A percentile compares a stretch with the other conserved stretches of the same genome.
Conservation (phyloP, 2,888 invertebrate genomes). For the Lissonota sp. region DNA sequence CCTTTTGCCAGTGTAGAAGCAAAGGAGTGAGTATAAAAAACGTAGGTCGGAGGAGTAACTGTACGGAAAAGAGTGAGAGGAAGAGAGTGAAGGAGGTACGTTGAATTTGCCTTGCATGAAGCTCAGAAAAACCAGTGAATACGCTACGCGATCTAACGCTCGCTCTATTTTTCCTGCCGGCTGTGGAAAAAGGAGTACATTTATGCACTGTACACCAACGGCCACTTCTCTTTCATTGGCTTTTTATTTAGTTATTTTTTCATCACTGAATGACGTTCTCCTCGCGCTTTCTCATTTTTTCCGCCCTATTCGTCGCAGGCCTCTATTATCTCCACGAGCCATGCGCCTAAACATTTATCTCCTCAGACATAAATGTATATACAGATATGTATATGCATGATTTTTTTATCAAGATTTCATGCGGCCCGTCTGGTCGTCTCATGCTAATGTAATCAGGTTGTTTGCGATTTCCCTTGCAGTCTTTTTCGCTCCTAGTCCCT, state of each 20-base stretch:
- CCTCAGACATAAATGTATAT: not conserved
- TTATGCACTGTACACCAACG: not conserved
- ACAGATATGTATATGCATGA: conserved; percentile 13
- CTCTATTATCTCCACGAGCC: conserved; percentile 56
- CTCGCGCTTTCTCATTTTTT: not conserved
- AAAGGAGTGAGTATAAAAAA: conserved; percentile 10
- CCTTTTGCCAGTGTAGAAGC: conserved; percentile 68
- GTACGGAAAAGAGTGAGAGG: conserved; percentile 7
- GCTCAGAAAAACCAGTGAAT: conserved; percentile 74
- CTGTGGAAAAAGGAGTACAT: conserved; percentile 43
- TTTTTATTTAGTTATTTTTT: conserved; percentile 28
- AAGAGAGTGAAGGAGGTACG: conserved; percentile 60
- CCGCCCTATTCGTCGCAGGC: conserved; percentile 15
- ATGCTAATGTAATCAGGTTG: conserved; percentile 79
- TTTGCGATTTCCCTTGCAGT: conserved; percentile 72
- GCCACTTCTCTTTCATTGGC: conserved; percentile 18
- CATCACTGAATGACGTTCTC: conserved; percentile 6
- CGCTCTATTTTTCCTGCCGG: conserved; percentile 62
- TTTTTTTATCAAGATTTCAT: conserved; percentile 63
- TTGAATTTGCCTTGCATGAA: conserved; percentile 84
- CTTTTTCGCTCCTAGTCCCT: conserved; percentile 53
- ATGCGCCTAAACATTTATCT: not conserved
- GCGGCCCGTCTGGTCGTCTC: conserved; percentile 69
- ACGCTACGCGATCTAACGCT: conserved; percentile 73
- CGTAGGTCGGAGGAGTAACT: not conserved